Percentiles rank a stretch among this genome's conserved stretches.
Conservation (phyloP, 2,797 vertebrate genomes). For the Bucorvus abyssinicus region DNA sequence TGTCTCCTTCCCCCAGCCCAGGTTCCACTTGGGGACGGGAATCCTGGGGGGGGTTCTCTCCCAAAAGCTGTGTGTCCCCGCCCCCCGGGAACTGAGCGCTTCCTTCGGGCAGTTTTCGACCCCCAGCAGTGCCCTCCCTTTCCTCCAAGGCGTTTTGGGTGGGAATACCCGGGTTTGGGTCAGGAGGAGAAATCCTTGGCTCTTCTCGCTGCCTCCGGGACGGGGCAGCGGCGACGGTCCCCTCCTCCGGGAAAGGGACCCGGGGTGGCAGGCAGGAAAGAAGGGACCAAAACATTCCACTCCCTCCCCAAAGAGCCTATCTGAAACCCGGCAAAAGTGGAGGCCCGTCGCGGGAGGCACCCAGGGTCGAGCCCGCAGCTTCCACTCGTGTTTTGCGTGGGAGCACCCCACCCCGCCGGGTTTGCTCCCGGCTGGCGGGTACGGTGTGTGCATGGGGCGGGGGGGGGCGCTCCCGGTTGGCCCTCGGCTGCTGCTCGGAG, state of each 20-base stretch:
- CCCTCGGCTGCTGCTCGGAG: neutral
- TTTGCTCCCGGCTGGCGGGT: neutral
- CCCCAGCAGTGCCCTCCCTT: neutral
- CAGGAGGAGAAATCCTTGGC: neutral
- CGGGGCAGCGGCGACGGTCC: neutral
- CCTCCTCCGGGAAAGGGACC: neutral
- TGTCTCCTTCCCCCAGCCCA: neutral
- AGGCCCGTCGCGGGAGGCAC: neutral
- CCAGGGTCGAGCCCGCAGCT: neutral
- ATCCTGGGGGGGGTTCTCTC: neutral
- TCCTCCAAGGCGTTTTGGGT: neutral
- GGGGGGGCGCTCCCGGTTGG: neutral
- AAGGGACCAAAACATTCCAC: neutral
- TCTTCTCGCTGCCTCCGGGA: neutral
- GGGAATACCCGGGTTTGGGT: neutral
- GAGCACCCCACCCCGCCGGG: fast-evolving
- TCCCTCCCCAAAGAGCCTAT: fast-evolving
- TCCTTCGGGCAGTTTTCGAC: neutral
- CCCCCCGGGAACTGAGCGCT: neutral
- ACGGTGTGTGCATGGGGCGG: no score
- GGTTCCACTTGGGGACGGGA: neutral
- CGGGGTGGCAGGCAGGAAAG: neutral
- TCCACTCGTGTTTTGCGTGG: neutral
- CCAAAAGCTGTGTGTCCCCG: neutral
- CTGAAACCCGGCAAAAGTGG: fast-evolving